Evolutionary conservation across 2,888 invertebrate genomes (phyloP).

Genomic region (Lithophane socia): DNA sequence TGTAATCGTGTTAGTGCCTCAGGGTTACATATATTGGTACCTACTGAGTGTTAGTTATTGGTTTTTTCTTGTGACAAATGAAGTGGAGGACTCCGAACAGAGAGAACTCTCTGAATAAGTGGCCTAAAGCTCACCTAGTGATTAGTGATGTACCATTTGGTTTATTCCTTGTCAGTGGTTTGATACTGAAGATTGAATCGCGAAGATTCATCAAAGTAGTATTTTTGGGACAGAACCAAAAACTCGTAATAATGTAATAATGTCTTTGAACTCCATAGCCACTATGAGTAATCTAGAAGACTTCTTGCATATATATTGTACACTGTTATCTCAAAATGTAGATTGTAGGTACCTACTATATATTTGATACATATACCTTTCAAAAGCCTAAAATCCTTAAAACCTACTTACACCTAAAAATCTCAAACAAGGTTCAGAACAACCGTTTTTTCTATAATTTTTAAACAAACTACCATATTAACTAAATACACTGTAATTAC

Average conservation of each 20-base stretch:
- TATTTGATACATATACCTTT: background rate
- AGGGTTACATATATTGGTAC: slow-evolving; percentile 13
- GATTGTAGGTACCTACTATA: background rate
- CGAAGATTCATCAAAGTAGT: background rate
- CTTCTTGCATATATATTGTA: background rate
- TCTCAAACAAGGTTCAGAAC: background rate
- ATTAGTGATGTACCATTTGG: background rate
- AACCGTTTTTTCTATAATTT: background rate
- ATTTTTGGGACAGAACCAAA: background rate
- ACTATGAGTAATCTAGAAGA: background rate
- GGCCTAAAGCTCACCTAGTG: background rate
- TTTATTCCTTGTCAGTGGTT: background rate
- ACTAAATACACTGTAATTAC: slow-evolving; percentile 53
- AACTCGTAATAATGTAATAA: background rate
- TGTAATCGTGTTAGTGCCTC: slow-evolving; percentile 67
- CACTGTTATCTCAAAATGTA: background rate
- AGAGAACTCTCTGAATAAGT: background rate
- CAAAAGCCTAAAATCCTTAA: background rate
- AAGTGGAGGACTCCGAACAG: background rate
- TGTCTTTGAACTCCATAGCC: background rate
- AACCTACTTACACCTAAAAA: background rate
- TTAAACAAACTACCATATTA: slow-evolving; percentile 19
- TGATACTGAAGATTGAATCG: background rate
- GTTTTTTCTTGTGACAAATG: background rate
- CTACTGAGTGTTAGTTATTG: slow-evolving; percentile 9